Evolutionary conservation across 2,797 vertebrate genomes (phyloP).

Genomic region (Acropternis orthonyx): DNA sequence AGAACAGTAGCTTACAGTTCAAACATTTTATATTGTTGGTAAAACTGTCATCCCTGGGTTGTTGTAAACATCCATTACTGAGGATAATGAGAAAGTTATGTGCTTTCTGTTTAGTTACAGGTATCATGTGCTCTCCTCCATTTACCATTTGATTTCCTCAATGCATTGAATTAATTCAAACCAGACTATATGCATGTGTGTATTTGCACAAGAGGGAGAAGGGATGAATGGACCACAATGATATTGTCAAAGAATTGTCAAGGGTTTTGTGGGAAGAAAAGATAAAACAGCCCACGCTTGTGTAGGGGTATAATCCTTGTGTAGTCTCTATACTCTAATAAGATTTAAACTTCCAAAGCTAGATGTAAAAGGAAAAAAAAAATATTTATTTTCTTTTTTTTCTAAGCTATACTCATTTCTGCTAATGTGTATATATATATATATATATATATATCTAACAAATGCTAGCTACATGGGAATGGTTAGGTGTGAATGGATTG

Average conservation of each 20-base stretch:
- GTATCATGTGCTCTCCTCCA: background rate
- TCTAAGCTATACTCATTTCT: background rate
- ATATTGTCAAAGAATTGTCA: background rate
- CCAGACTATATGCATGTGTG: fast-evolving
- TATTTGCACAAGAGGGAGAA: background rate
- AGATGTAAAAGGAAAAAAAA: background rate
- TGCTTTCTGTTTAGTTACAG: background rate
- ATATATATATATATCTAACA: background rate
- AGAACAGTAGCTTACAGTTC: background rate
- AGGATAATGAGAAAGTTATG: background rate
- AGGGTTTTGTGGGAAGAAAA: background rate
- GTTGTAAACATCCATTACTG: background rate
- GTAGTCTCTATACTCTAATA: background rate
- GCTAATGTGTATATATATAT: too few species aligned
- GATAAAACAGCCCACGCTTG: background rate
- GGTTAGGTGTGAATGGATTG: background rate
- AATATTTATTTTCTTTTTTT: too few species aligned
- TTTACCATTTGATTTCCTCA: background rate
- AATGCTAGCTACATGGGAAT: background rate
- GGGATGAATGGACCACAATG: background rate
- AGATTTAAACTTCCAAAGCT: background rate
- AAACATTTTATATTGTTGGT: background rate
- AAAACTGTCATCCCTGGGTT: background rate
- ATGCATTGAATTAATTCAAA: background rate
- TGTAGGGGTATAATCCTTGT: background rate